Evolutionary conservation across 2,888 invertebrate genomes (phyloP).

Genomic region (Abscondita cerata): DNA sequence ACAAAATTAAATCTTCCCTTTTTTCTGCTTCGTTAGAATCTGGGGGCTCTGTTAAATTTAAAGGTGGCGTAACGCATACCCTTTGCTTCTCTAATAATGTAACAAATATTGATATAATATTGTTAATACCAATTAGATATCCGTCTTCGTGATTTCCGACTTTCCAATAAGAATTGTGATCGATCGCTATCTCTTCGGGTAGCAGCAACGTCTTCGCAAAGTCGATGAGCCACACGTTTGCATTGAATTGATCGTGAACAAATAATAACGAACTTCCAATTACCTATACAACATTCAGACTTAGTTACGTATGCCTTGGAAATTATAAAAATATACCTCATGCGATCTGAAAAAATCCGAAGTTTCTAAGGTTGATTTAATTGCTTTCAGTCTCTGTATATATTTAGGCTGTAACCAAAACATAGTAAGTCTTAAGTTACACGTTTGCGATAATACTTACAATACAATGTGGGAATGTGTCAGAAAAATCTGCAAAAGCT

Average conservation of each 20-base stretch:
- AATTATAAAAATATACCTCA: slow-evolving; percentile 65
- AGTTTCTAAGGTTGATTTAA: slow-evolving; percentile 80
- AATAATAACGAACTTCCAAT: slow-evolving; percentile 94
- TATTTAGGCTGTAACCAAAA: slow-evolving; percentile 75
- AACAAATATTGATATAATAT: slow-evolving; percentile 85
- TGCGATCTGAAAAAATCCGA: slow-evolving; percentile 92
- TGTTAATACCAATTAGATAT: slow-evolving; percentile 90
- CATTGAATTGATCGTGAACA: slow-evolving; percentile 88
- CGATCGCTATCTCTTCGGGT: slow-evolving; percentile 75
- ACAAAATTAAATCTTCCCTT: slow-evolving; percentile 14
- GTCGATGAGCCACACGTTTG: slow-evolving; percentile 96
- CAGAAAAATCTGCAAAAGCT: slow-evolving; percentile 82
- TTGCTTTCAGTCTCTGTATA: slow-evolving; percentile 83
- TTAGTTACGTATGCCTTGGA: not conserved
- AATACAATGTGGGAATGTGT: slow-evolving; percentile 77
- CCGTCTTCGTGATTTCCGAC: slow-evolving; percentile 98
- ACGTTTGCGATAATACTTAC: slow-evolving; percentile 63
- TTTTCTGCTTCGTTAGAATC: slow-evolving; percentile 30
- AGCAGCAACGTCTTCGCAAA: slow-evolving; percentile 93
- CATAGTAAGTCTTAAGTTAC: not conserved
- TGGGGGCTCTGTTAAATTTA: slow-evolving; percentile 48
- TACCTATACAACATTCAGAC: slow-evolving; percentile 62
- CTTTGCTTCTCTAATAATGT: slow-evolving; percentile 63
- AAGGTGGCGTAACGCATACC: slow-evolving; percentile 52
- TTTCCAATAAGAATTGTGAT: slow-evolving; percentile 86